These are phyloP conservation scores for Pelvicachromis taeniatus DNA, from an alignment of 2,113 vertebrate genomes.

Conservation along the genomic window DNA sequence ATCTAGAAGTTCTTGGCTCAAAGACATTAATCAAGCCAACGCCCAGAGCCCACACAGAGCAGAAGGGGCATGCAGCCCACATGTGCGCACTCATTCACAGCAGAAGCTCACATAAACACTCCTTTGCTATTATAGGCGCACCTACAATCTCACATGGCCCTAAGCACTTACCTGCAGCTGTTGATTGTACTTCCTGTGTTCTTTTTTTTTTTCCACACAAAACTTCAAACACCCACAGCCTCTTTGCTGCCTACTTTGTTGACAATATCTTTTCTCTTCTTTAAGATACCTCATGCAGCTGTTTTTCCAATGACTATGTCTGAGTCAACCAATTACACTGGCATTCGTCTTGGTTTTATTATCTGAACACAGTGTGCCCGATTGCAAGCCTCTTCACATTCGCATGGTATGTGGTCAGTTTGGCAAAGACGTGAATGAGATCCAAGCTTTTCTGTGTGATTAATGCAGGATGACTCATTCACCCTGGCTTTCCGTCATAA, in stretches of 20 bases:
- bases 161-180: slow-evolving; percentile 46
- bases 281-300: slow-evolving; percentile 1
- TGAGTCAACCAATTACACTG: slow-evolving; percentile 35
- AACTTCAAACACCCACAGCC: slow-evolving; percentile 45
- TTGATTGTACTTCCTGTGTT: slow-evolving; percentile 54
- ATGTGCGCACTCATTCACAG: neutral
- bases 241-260: slow-evolving; percentile 24
- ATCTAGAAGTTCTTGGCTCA: slow-evolving; percentile 29
- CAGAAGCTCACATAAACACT: neutral
- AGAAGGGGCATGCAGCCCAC: slow-evolving; percentile 5
- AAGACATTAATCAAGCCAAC: slow-evolving; percentile 57
- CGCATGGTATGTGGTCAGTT: neutral
- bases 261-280: neutral
- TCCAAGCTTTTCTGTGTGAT: slow-evolving; percentile 36
- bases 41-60: slow-evolving; percentile 51
- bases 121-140: slow-evolving; percentile 3
- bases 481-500: neutral
- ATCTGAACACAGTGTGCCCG: neutral
- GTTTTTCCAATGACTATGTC: slow-evolving; percentile 5
- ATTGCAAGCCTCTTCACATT: slow-evolving; percentile 3
- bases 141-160: slow-evolving; percentile 3
- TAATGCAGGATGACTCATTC: slow-evolving; percentile 51
- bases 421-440: neutral
- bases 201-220: neutral
- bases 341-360: slow-evolving; percentile 4